Base-by-base conservation (phyloP, 2,888 invertebrate genomes). In the Gibbula magus region DNA sequence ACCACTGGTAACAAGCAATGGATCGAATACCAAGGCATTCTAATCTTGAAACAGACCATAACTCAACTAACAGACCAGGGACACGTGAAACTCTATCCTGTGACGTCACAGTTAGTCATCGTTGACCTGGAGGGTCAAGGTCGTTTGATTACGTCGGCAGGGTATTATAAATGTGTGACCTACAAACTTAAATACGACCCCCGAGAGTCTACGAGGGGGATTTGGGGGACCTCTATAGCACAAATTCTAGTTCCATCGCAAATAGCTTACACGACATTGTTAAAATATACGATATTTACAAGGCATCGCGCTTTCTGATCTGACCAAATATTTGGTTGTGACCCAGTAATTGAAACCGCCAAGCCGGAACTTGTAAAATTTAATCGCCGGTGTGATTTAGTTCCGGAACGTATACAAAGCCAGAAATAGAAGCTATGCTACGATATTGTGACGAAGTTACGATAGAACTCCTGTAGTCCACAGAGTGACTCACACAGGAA, bases 31-130 rank as follows among this genome's bases (percentile, higher is more conserved):
- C 8, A 29, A 16, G 0, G 61, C 16, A 29, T 25, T 16, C 29
- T 25, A 25, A 25, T 16, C 10, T 3, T 61, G 61, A 61, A 61
- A 61, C 61, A 29, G 61, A 61, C 61, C 25, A 61, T 61, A 61
- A 3, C 25, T 29, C 10, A 29, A 61, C 16, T 29, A 61, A 18
- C 61, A 61, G 61, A 61, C 61, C 61, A 29, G 25, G 61, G 61
- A 61, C 61, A 61, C 61, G 61, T 61, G 61, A 61, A 25, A 61
- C 16, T 18, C n/a, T 29, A 61, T 22, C 61, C 61, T 29, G 29
- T 29, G 25, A 61, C 61, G 61, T 61, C 61, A 61, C 61, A 61
- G 61, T 61, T 61, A 61, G 61, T 61, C 61, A 61, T 61, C 61
- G 29, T 29, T 29, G 61, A 61, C 61, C 61, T 18, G 61, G 10